Conservation (phyloP, 2,113 vertebrate species). For the Trochalopteron elliotii region DNA sequence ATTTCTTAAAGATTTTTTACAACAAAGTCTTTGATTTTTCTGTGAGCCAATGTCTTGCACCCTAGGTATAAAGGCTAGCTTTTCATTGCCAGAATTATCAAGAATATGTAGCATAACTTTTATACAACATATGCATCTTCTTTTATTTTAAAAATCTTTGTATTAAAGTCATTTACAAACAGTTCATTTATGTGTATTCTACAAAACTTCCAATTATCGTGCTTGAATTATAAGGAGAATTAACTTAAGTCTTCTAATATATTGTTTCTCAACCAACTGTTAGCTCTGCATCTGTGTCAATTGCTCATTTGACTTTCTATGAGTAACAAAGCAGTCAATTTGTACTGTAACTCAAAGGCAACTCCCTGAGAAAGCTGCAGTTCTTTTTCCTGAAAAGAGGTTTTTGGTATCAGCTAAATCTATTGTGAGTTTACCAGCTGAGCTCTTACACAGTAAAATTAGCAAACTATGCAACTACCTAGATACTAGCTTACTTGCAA, state of each 20-base stretch:
- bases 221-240: conserved; percentile 15
- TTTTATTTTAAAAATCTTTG: conserved; percentile 19
- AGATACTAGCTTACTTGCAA: not conserved
- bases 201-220: conserved; percentile 30
- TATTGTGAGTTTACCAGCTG: not conserved
- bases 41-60: not conserved
- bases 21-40: conserved; percentile 6
- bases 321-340: not conserved
- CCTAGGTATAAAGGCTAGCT: not conserved
- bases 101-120: not conserved
- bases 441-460: not conserved
- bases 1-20: conserved; percentile 27
- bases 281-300: conserved; percentile 30
- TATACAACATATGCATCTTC: not conserved
- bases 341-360: not conserved
- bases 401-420: not conserved
- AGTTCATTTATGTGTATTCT: not conserved
- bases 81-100: not conserved
- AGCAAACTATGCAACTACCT: not conserved
- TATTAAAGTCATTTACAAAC: conserved; percentile 3
- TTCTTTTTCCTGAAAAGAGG: not conserved
- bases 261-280: not conserved
- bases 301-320: conserved; percentile 27
- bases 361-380: not conserved
- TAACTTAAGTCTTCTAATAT: conserved; percentile 14